Conservation (phyloP, 2,113 vertebrate genomes). For the Rallus limicola region DNA sequence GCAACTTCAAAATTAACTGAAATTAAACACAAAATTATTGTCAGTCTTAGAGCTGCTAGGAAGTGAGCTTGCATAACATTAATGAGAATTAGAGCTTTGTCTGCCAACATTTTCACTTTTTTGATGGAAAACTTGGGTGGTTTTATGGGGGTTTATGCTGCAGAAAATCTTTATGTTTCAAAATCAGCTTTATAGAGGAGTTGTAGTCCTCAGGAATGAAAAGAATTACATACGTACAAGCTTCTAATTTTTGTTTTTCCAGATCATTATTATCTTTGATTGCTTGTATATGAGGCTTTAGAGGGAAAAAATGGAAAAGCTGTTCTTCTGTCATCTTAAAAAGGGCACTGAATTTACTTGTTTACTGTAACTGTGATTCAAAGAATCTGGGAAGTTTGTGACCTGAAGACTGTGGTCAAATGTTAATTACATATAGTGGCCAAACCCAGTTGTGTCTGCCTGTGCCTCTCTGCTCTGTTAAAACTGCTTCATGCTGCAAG, state of each 20-base stretch:
- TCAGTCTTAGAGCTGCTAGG: not conserved
- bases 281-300: not conserved
- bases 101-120: not conserved
- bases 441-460: not conserved
- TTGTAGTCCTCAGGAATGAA: not conserved
- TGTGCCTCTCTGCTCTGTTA: not conserved
- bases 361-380: conserved; percentile 19
- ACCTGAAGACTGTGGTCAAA: not conserved
- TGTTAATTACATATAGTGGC: not conserved
- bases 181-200: not conserved
- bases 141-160: not conserved
- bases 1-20: not conserved
- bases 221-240: not conserved
- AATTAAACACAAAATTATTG: not conserved
- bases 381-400: not conserved
- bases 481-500: not conserved
- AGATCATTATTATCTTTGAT: not conserved
- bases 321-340: not conserved
- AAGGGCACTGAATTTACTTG: not conserved
- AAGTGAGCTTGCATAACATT: not conserved
- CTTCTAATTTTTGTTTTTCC: not conserved
- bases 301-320: not conserved
- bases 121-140: not conserved
- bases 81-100: not conserved
- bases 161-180: not conserved